Evolutionary conservation across 2,113 vertebrate species (phyloP), one percentile per base, ranked within the genome.

Genomic region (Siniperca chuatsi): DNA sequence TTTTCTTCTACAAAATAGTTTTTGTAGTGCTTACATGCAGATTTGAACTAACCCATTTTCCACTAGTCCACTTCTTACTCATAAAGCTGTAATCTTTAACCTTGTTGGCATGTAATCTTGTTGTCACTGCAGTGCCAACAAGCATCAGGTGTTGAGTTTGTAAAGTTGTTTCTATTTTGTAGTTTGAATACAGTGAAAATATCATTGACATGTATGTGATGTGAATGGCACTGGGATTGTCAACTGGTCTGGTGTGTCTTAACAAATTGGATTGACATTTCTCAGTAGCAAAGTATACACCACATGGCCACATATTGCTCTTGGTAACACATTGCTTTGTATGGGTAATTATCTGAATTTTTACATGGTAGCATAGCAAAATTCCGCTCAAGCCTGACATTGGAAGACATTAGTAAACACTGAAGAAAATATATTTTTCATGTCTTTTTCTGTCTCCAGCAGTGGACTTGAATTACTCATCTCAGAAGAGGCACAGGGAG

Each of bases 401-500:
- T 58, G 35, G 16, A 15, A 44, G 18, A 46, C 21, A 37, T 18
- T 8, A 2, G 12, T 33, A 21, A 60, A 61, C 4, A 21, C 29
- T 66, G 12, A 69, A 62, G 0, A 65, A 73, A 65, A 20, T 12
- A 21, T 9, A 5, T 55, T 10, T 16, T 62, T 33, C 8, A 2
- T 77, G 8, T 64, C 0, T 79, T 66, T 79, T 68, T 80, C 6
- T 84, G 16, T 84, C 35, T 82, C 5, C 72, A 89, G 64, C 10
- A 37, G 58, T 29, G 21, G 64, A 75, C 10, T 58, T 72, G 25
- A 69, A 74, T 29, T 13, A 12, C 62, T 44, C 74, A 13, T 75
- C 81, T n/a, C 77, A 64, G 64, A 95, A 94, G 86, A 89, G 91
- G 55, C 3, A 0, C 55, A 87, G 72, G 58, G 83, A 89, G 13